These are phyloP conservation scores for Pampusana beccarii DNA, from an alignment of 2,113 vertebrate genomes.

Conservation along the genomic window DNA sequence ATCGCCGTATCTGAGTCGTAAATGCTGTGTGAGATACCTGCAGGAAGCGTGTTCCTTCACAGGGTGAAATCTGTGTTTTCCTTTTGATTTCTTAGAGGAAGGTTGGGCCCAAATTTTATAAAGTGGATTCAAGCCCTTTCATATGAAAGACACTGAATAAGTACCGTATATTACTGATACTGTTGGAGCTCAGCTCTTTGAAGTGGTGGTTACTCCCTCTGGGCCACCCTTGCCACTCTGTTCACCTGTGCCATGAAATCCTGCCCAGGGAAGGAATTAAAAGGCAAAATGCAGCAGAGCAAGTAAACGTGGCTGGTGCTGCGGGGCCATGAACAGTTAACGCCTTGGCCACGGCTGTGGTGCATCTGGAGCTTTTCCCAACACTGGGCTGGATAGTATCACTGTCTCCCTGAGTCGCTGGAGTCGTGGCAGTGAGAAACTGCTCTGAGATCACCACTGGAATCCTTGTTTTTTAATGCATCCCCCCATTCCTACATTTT, in stretches of 20 bases:
- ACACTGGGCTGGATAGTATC: constrained; percentile 40
- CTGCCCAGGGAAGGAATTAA: background rate
- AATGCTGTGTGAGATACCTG: background rate
- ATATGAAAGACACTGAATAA: background rate
- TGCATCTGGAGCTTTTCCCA: constrained; percentile 48
- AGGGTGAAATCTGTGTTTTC: background rate
- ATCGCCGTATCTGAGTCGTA: rapidly evolving
- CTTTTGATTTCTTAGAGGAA: background rate
- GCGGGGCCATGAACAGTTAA: background rate
- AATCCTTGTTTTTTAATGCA: background rate
- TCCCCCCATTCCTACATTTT: background rate
- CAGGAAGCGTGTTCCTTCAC: background rate
- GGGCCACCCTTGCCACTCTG: background rate
- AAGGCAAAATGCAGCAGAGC: background rate
- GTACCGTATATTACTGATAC: rapidly evolving
- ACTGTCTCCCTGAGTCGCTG: background rate
- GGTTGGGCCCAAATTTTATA: background rate
- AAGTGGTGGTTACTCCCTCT: background rate
- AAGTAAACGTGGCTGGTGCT: background rate
- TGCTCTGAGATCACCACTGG: constrained; percentile 50
- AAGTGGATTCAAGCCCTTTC: background rate
- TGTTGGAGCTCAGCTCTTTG: background rate
- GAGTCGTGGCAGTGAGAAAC: background rate
- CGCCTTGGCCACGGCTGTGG: background rate
- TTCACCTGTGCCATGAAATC: background rate